phyloP scores from a whole-genome alignment of 2,888 invertebrate species.

The Cryptosula pallasiana region DNA sequence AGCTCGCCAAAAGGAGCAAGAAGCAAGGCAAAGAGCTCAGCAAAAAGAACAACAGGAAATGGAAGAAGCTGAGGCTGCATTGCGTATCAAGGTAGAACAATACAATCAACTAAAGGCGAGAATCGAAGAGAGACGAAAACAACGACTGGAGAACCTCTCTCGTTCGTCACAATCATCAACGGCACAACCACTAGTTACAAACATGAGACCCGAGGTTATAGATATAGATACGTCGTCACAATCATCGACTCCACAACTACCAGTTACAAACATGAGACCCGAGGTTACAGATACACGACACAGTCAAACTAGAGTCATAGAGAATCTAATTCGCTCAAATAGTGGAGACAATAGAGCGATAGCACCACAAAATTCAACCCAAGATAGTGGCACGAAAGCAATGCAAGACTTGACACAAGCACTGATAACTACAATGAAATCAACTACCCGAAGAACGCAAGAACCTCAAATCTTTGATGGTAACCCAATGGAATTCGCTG shows the following conservation, averaged over 20 bases:
- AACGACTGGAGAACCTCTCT: neutral
- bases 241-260: neutral
- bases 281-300: neutral
- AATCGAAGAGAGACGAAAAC: neutral
- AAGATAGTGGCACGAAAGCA: neutral
- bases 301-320: too few species aligned
- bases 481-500: neutral
- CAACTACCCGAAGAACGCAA: neutral
- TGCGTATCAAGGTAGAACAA: neutral
- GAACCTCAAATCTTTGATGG: neutral
- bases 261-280: neutral
- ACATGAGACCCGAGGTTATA: too few species aligned
- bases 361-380: neutral
- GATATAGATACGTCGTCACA: too few species aligned
- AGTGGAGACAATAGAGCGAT: neutral
- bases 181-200: neutral
- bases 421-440: neutral
- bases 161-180: neutral
- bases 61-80: neutral
- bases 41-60: neutral
- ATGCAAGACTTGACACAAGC: neutral
- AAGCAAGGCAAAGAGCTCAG: neutral
- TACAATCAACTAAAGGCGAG: neutral
- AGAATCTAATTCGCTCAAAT: too few species aligned
- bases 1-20: neutral